A percentile compares a stretch with the other conserved stretches of the same genome.
Conservation (phyloP, 2,797 vertebrate species). For the Galaxias olidus region DNA sequence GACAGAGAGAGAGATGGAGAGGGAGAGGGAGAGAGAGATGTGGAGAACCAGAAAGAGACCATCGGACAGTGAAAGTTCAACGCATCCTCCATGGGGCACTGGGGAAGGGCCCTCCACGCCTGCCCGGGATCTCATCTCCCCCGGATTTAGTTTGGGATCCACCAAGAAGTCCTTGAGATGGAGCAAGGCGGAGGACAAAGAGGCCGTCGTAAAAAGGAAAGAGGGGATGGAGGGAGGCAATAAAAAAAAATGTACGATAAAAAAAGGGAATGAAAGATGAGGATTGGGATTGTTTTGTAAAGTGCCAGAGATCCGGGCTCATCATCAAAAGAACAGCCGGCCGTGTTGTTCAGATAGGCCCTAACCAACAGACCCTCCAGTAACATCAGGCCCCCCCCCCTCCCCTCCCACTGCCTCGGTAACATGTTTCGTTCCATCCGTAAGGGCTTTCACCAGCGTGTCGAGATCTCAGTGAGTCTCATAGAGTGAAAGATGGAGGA, state of each 20-base stretch:
- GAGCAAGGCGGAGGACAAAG: constrained; percentile 19
- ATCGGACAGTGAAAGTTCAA: background rate
- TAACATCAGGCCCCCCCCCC: background rate
- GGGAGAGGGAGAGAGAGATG: constrained; percentile 5
- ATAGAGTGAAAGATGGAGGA: background rate
- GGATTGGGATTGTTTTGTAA: background rate
- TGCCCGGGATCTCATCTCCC: constrained; percentile 43
- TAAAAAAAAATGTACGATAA: constrained; percentile 19
- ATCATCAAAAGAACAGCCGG: background rate
- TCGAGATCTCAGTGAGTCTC: background rate
- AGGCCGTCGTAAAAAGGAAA: constrained; percentile 23
- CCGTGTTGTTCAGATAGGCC: background rate
- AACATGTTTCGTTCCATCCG: background rate
- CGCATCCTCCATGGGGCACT: constrained; percentile 21
- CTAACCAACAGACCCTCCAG: background rate
- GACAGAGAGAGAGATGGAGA: background rate
- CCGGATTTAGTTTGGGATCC: constrained; percentile 43
- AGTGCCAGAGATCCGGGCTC: background rate
- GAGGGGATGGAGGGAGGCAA: constrained; percentile 22
- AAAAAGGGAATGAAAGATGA: background rate
- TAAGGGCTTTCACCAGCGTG: background rate
- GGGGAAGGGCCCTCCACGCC: constrained; percentile 25
- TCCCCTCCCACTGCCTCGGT: no score
- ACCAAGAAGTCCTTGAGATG: constrained; percentile 13
- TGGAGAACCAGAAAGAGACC: no score